phyloP scores from a whole-genome alignment of 2,888 invertebrate species.

The Drosophila hawaiiensis region DNA sequence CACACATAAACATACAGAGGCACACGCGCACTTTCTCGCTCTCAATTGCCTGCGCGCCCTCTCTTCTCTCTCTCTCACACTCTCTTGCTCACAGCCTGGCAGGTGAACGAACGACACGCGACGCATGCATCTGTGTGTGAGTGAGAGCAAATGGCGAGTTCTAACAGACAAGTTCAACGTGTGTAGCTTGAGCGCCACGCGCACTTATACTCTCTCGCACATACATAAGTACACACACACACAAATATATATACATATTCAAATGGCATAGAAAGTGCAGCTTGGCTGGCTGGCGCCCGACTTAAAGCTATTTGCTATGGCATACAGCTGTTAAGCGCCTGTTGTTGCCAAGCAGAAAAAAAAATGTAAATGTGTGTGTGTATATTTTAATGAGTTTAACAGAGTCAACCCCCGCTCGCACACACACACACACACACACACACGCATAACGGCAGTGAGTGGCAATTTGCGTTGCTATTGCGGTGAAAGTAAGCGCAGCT shows the following conservation, averaged over 20 bases:
- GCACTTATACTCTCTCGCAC: constrained; percentile 38
- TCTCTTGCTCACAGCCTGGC: constrained; percentile 41
- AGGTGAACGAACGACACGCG: constrained; percentile 78
- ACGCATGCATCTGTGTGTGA: constrained; percentile 49
- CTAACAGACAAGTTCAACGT: constrained; percentile 56
- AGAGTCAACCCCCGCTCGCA: constrained; percentile 23
- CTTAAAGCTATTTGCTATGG: constrained; percentile 46
- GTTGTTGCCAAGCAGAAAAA: constrained; percentile 51
- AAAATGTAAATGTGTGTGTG: constrained; percentile 39
- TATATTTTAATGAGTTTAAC: constrained; percentile 56
- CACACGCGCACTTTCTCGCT: not conserved
- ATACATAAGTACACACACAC: not conserved
- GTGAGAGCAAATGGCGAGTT: constrained; percentile 32
- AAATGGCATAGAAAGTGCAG: constrained; percentile 33
- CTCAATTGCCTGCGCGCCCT: constrained; percentile 15
- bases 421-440: constrained; percentile 4
- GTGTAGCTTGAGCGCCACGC: constrained; percentile 53
- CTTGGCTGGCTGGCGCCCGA: constrained; percentile 20
- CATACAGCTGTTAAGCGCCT: constrained; percentile 69
- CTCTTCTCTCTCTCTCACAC: constrained; percentile 16
- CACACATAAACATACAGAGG: constrained; percentile 2
- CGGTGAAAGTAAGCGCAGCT: constrained; percentile 66
- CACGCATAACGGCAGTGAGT: constrained; percentile 14
- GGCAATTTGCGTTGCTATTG: constrained; percentile 37
- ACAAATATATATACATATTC: not conserved